A percentile compares a stretch with the other conserved stretches of the same genome.
phyloP scores from a whole-genome alignment of 2,888 invertebrate species.

The Piscicola geometra region DNA sequence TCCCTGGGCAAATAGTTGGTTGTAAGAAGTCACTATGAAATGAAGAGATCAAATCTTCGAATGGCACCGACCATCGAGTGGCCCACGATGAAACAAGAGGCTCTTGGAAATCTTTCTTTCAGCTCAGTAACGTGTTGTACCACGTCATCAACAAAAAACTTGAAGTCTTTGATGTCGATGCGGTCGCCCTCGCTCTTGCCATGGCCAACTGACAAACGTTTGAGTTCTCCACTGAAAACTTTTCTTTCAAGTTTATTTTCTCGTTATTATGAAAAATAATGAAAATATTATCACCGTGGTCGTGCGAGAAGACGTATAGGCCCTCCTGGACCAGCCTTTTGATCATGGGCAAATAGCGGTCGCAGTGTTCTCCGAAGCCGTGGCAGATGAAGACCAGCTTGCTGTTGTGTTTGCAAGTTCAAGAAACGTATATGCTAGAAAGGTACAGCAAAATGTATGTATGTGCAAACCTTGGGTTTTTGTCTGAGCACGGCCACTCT shows the following conservation, averaged over 20 bases:
- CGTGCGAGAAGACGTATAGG: slow-evolving; percentile 50
- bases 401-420: slow-evolving; percentile 42
- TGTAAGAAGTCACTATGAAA: neutral
- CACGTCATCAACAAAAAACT: slow-evolving; percentile 53
- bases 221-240: no score
- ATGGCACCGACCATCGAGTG: slow-evolving; percentile 56
- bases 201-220: slow-evolving; percentile 58
- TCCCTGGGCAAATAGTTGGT: neutral
- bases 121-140: slow-evolving; percentile 53
- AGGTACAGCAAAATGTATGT: no score
- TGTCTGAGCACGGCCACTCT: neutral
- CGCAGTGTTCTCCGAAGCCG: slow-evolving; percentile 50
- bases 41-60: neutral
- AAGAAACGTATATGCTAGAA: neutral
- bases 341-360: slow-evolving; percentile 47
- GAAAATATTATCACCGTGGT: slow-evolving; percentile 50
- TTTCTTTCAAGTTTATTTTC: no score
- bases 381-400: slow-evolving; percentile 50
- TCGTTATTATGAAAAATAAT: no score
- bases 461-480: slow-evolving; percentile 7
- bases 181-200: slow-evolving; percentile 56
- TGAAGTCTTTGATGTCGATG: slow-evolving; percentile 51
- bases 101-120: slow-evolving; percentile 48
- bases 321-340: slow-evolving; percentile 45
- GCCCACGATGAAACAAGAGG: slow-evolving; percentile 56